phyloP scores from a whole-genome alignment of 2,888 invertebrate genomes.

The Pristionchus fissidentatus region DNA sequence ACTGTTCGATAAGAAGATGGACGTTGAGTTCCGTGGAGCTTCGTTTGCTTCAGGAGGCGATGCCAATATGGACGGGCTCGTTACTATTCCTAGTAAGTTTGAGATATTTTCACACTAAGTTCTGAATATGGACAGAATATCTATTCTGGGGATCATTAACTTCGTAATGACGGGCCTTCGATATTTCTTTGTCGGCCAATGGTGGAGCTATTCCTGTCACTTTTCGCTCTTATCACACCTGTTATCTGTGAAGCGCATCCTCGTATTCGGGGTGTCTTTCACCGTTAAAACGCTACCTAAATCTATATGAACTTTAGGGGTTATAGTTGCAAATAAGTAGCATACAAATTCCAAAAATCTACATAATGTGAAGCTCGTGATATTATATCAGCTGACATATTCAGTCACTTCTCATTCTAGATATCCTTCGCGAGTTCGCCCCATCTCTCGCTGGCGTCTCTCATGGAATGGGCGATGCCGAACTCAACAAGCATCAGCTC shows the following conservation, averaged over 20 bases:
- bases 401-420: constrained; percentile 44
- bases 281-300: not conserved
- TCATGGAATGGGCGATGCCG: constrained; percentile 71
- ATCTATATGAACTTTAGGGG: too few relatives aligned
- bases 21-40: constrained; percentile 73
- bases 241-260: not conserved
- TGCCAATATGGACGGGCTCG: constrained; percentile 74
- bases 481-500: constrained; percentile 70
- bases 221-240: not conserved
- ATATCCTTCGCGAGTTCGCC: constrained; percentile 73
- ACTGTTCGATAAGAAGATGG: constrained; percentile 68
- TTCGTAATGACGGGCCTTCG: not conserved
- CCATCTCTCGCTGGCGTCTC: constrained; percentile 61
- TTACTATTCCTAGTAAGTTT: constrained; percentile 71
- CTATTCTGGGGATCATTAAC: not conserved
- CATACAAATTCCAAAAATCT: too few relatives aligned
- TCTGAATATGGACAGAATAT: too few relatives aligned
- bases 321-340: too few relatives aligned
- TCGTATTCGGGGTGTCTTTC: not conserved
- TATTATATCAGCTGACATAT: not conserved
- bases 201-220: not conserved
- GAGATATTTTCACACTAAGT: not conserved
- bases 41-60: constrained; percentile 74
- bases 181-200: not conserved
- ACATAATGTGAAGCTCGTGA: not conserved